Conservation (phyloP, 2,113 vertebrate genomes). For the Toxotes jaculatrix region DNA sequence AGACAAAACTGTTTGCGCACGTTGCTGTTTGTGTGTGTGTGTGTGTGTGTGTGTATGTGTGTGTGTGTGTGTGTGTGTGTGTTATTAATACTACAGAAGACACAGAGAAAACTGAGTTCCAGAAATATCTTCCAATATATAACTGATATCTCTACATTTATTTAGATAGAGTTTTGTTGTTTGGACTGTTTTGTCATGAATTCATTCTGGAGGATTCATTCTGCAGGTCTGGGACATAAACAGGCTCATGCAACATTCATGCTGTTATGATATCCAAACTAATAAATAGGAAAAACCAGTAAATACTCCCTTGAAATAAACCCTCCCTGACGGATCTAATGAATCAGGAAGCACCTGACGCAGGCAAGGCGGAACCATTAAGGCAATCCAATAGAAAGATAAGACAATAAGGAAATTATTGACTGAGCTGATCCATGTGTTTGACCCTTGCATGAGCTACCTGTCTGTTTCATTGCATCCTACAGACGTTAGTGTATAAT, state of each 20-base stretch:
- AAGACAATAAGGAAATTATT: constrained; percentile 25
- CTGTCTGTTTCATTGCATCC: constrained; percentile 8
- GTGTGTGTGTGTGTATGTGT: neutral
- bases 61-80: neutral
- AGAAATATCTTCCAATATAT: neutral
- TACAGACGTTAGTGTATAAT: constrained; percentile 23
- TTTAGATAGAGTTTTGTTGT: neutral
- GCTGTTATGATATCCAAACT: constrained; percentile 15
- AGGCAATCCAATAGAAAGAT: constrained; percentile 37
- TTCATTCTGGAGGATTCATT: neutral
- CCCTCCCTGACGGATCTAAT: neutral
- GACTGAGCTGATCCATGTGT: constrained; percentile 26
- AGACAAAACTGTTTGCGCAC: constrained; percentile 7
- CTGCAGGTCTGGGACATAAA: neutral
- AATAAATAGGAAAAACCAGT: constrained; percentile 1
- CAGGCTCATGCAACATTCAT: neutral
- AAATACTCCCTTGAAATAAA: constrained; percentile 20
- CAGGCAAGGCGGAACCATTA: constrained; percentile 3
- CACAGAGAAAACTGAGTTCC: neutral
- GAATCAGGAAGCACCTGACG: constrained; percentile 28
- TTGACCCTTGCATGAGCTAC: constrained; percentile 45
- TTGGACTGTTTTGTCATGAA: neutral
- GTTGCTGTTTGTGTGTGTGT: neutral
- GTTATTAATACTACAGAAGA: constrained; percentile 6
- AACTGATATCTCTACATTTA: neutral